phyloP scores from a whole-genome alignment of 2,113 vertebrate species.

The Spea multiplicata region DNA sequence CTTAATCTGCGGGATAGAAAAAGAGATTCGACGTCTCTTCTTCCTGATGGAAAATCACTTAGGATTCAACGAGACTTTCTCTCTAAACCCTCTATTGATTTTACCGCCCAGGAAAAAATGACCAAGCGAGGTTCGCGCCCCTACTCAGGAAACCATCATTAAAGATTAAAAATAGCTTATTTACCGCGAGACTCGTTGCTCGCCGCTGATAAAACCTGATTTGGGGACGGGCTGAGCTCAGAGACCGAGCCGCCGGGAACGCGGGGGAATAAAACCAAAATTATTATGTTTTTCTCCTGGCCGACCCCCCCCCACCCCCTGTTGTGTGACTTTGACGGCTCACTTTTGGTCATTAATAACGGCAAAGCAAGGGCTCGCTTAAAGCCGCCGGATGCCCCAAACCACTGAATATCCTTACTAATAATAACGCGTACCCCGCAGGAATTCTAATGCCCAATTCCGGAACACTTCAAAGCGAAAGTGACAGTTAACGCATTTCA shows the following conservation, averaged over 20 bases:
- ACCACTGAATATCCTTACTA: too few species aligned
- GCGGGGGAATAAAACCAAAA: not conserved
- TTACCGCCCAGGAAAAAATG: not conserved
- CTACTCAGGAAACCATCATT: not conserved
- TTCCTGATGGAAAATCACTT: not conserved
- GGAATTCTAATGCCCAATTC: too few species aligned
- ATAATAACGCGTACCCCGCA: too few species aligned
- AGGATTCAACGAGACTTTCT: not conserved
- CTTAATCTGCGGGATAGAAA: not conserved
- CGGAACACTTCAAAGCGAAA: too few species aligned
- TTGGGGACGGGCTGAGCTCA: not conserved
- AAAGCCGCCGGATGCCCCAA: too few species aligned
- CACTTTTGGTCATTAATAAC: too few species aligned
- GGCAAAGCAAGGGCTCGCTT: too few species aligned
- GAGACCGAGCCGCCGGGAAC: not conserved
- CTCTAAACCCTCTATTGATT: not conserved
- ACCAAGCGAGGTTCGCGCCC: not conserved
- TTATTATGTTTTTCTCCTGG: too few species aligned
- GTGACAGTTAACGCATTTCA: too few species aligned
- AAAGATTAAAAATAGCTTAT: not conserved
- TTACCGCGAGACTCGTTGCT: not conserved
- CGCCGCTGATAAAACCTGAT: not conserved
- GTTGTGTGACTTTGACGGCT: too few species aligned
- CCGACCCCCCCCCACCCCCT: too few species aligned
- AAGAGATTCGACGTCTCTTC: not conserved